These are phyloP conservation scores for Orchestia grillus DNA, from an alignment of 1,140 invertebrate genomes.

Conservation along the genomic window DNA sequence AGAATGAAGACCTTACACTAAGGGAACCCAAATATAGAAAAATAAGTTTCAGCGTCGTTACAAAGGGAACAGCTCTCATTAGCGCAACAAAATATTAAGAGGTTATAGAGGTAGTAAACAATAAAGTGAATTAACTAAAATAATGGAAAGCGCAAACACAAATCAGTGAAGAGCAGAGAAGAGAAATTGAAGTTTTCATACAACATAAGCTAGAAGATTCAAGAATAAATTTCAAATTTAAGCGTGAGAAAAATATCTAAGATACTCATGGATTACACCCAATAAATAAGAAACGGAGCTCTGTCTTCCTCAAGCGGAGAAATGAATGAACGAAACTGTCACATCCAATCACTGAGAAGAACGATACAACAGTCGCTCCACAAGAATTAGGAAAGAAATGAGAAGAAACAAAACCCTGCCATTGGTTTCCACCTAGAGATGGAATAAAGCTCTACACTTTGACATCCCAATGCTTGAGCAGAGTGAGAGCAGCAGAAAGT, in stretches of 20 bases:
- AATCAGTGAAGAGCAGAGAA: neutral
- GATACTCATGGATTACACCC: neutral
- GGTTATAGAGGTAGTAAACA: no score
- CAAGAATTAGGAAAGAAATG: neutral
- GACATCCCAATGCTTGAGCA: neutral
- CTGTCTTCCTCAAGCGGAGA: neutral
- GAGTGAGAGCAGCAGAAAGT: slow-evolving; percentile 1
- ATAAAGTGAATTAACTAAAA: neutral
- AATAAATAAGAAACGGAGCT: neutral
- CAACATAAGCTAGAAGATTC: neutral
- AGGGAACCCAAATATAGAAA: neutral
- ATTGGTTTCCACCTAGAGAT: neutral
- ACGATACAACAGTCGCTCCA: neutral
- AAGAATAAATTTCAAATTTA: neutral
- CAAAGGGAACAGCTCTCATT: neutral
- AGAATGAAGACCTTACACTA: neutral
- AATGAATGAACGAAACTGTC: neutral
- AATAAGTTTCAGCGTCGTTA: neutral
- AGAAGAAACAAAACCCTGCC: neutral
- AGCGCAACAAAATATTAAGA: neutral
- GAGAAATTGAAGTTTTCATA: neutral
- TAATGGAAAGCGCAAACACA: neutral
- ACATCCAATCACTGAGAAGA: neutral
- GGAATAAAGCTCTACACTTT: neutral
- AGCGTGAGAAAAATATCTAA: neutral